Evolutionary conservation across 2,888 invertebrate species (phyloP).

Genomic region (Nasonia oneida): DNA sequence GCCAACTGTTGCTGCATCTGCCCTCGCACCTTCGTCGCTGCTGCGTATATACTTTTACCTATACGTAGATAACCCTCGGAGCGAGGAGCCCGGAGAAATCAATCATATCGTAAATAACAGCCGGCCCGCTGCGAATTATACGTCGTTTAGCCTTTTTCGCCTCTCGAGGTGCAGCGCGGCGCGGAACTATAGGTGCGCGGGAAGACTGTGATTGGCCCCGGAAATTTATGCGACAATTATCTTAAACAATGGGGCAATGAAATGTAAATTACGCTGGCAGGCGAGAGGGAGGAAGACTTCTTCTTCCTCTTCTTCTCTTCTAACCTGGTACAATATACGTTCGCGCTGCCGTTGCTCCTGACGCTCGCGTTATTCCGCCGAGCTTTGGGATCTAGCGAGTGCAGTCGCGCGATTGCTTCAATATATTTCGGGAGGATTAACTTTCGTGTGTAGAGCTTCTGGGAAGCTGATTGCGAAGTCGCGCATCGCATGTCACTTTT

Average conservation of each 20-base stretch:
- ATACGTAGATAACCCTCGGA: background rate
- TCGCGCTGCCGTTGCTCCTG: background rate
- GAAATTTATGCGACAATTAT: constrained; percentile 60
- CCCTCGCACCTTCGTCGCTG: background rate
- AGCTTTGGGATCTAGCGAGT: background rate
- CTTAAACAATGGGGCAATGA: constrained; percentile 59
- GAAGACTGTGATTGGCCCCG: constrained; percentile 31
- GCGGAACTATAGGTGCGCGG: background rate
- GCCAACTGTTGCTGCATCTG: constrained; percentile 20
- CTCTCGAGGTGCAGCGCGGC: background rate
- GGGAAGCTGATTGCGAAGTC: background rate
- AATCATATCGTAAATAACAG: constrained; percentile 44
- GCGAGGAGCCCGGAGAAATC: constrained; percentile 27
- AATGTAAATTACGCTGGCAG: constrained; percentile 46
- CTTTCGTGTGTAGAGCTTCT: background rate
- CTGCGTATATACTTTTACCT: background rate
- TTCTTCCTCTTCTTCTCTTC: background rate
- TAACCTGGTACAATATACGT: background rate
- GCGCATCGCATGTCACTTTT: background rate
- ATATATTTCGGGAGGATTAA: constrained; percentile 49
- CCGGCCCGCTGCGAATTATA: constrained; percentile 1
- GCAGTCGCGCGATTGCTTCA: constrained; percentile 6
- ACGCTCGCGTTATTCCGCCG: background rate
- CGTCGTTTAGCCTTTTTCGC: constrained; percentile 28
- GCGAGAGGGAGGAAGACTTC: constrained; percentile 10